Percentiles rank a stretch among this genome's conserved stretches.
Evolutionary conservation across 1,140 invertebrate species (phyloP).

Genomic region (Orchesella cincta): DNA sequence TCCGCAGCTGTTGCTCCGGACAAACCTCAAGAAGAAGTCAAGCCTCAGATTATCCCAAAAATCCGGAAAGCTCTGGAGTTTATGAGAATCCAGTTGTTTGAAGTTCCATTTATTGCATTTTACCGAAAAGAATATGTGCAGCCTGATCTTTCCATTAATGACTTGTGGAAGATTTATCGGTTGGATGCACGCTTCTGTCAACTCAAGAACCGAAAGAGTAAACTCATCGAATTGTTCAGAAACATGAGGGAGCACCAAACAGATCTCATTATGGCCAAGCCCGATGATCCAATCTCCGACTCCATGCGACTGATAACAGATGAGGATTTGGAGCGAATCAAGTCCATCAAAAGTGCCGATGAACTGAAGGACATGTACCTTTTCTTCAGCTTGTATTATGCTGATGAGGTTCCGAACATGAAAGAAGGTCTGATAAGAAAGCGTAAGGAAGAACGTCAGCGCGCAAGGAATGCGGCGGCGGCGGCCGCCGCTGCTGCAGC

Average conservation of each 20-base stretch:
- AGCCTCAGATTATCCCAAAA: slow-evolving; percentile 74
- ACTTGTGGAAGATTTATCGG: slow-evolving; percentile 96
- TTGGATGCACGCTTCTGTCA: slow-evolving; percentile 95
- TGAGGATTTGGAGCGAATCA: slow-evolving; percentile 81
- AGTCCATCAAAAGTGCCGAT: slow-evolving; percentile 80
- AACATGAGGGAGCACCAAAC: slow-evolving; percentile 91
- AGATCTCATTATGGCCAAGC: slow-evolving; percentile 79
- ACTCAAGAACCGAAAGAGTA: slow-evolving; percentile 80
- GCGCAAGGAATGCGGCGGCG: slow-evolving; percentile 61
- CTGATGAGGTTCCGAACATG: slow-evolving; percentile 81
- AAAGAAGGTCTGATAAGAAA: slow-evolving; percentile 68
- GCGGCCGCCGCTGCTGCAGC: slow-evolving; percentile 49
- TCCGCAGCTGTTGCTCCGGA: slow-evolving; percentile 52
- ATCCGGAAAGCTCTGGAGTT: slow-evolving; percentile 93
- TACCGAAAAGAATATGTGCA: slow-evolving; percentile 98
- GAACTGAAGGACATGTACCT: slow-evolving; percentile 90
- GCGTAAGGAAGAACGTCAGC: slow-evolving; percentile 58
- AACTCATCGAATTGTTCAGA: slow-evolving; percentile 77
- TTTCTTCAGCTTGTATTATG: slow-evolving; percentile 92
- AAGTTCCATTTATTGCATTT: slow-evolving; percentile 98
- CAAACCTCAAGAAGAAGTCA: slow-evolving; percentile 22
- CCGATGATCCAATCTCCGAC: slow-evolving; percentile 80
- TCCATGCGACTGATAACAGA: slow-evolving; percentile 79
- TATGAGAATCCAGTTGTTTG: slow-evolving; percentile 90
- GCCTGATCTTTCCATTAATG: slow-evolving; percentile 90